These are phyloP conservation scores for Entomyzon cyanotis DNA, from an alignment of 2,113 vertebrate genomes.

Conservation along the genomic window DNA sequence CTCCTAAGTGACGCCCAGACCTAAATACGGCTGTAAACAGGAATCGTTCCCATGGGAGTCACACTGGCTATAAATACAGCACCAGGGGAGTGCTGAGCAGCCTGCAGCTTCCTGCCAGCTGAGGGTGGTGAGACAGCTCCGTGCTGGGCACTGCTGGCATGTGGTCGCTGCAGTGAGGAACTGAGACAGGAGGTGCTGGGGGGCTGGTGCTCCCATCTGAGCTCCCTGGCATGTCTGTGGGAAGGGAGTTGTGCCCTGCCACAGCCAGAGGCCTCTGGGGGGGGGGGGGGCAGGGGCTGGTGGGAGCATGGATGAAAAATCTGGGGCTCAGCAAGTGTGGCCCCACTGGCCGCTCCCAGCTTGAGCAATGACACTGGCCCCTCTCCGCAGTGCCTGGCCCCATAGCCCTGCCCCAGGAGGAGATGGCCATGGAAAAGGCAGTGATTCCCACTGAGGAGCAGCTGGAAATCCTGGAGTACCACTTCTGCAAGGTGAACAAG, in stretches of 20 bases:
- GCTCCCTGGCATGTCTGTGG: background rate
- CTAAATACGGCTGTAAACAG: conserved; percentile 48
- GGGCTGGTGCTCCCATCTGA: background rate
- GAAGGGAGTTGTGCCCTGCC: background rate
- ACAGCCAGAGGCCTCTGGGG: background rate
- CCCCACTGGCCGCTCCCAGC: too few relatives aligned
- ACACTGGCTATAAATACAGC: conserved; percentile 45
- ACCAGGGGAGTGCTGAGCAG: background rate
- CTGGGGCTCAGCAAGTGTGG: background rate
- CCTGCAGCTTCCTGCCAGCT: background rate
- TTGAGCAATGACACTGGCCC: background rate
- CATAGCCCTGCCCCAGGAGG: background rate
- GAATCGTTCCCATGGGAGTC: background rate
- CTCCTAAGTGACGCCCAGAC: conserved; percentile 22
- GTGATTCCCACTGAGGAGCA: conserved; percentile 74
- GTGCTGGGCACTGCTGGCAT: background rate
- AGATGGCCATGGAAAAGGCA: conserved; percentile 61
- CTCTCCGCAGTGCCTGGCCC: background rate
- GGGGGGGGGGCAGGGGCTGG: background rate
- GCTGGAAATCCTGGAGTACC: conserved; percentile 77
- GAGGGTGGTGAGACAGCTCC: conserved; percentile 37
- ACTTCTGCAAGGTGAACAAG: conserved; percentile 78
- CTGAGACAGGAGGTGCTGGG: background rate
- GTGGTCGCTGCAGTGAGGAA: background rate
- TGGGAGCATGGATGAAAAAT: background rate